These are phyloP conservation scores for Aurelia sp. DNA, from an alignment of 30 jellyfish, hydroid and myxozoan species.

Conservation along the genomic window DNA sequence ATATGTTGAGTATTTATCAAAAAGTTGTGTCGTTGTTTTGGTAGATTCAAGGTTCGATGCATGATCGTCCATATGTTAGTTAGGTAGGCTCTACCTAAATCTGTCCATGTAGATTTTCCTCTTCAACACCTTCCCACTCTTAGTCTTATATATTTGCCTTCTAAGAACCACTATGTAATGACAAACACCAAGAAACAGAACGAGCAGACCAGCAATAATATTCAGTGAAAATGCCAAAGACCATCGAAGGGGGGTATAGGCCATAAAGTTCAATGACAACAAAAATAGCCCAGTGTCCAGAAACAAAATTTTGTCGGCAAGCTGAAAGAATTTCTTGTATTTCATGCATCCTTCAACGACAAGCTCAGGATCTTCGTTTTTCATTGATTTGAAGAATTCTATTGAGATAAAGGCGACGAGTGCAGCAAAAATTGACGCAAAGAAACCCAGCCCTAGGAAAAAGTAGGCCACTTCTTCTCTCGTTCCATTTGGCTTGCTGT, in stretches of 20 bases:
- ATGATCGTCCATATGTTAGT: no score
- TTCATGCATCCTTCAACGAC: slow-evolving; percentile 67
- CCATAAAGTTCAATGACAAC: slow-evolving; percentile 36
- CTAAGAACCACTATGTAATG: slow-evolving; percentile 48
- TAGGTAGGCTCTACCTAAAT: neutral
- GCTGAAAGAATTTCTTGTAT: slow-evolving; percentile 52
- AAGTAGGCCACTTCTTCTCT: slow-evolving; percentile 66
- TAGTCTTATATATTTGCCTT: slow-evolving; percentile 38
- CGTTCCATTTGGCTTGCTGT: slow-evolving; percentile 60
- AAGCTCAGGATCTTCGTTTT: slow-evolving; percentile 63
- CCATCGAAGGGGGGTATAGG: slow-evolving; percentile 29
- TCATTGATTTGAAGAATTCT: slow-evolving; percentile 63
- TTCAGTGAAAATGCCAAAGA: slow-evolving; percentile 41
- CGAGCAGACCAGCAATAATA: slow-evolving; percentile 55
- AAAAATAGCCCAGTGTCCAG: slow-evolving; percentile 55
- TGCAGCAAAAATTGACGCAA: slow-evolving; percentile 61
- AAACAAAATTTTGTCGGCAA: slow-evolving; percentile 53
- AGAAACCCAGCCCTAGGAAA: slow-evolving; percentile 55
- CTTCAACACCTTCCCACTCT: slow-evolving; percentile 42
- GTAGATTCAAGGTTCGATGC: no score
- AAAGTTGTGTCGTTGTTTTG: no score
- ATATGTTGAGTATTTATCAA: no score
- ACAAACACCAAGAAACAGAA: slow-evolving; percentile 11
- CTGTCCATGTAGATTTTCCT: slow-evolving; percentile 57
- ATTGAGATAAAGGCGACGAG: slow-evolving; percentile 53